Evolutionary conservation across 2,113 vertebrate species (phyloP).

Genomic region (Anser cygnoides): DNA sequence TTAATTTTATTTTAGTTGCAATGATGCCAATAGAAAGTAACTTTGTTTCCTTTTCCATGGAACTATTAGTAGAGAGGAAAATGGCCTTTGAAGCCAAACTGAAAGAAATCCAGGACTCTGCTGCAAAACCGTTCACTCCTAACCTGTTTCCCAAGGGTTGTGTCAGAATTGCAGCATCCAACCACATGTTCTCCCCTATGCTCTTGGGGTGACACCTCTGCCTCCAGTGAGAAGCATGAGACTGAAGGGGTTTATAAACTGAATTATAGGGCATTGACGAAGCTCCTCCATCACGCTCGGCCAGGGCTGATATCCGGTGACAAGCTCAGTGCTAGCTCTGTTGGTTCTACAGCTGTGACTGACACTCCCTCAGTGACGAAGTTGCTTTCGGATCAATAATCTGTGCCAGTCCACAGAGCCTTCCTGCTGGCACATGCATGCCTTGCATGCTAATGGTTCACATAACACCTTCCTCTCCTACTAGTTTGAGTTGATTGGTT

Average conservation of each 20-base stretch:
- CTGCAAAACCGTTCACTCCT: background rate
- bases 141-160: background rate
- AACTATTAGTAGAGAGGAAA: background rate
- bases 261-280: background rate
- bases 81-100: background rate
- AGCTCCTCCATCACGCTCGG: background rate
- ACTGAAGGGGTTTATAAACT: background rate
- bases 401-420: background rate
- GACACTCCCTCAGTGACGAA: background rate
- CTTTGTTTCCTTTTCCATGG: background rate
- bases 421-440: accelerated
- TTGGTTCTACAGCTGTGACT: accelerated
- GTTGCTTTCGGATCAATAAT: background rate
- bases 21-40: background rate
- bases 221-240: background rate
- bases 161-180: accelerated
- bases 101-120: background rate
- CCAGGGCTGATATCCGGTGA: accelerated
- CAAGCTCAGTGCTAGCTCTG: background rate
- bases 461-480: background rate
- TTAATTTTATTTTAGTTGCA: background rate
- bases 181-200: background rate
- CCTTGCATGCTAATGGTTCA: background rate
- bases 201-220: background rate
- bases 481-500: background rate